Percentiles rank a stretch among this genome's conserved stretches.
Evolutionary conservation across 2,888 invertebrate genomes (phyloP).

Genomic region (Aporophyla nigra): DNA sequence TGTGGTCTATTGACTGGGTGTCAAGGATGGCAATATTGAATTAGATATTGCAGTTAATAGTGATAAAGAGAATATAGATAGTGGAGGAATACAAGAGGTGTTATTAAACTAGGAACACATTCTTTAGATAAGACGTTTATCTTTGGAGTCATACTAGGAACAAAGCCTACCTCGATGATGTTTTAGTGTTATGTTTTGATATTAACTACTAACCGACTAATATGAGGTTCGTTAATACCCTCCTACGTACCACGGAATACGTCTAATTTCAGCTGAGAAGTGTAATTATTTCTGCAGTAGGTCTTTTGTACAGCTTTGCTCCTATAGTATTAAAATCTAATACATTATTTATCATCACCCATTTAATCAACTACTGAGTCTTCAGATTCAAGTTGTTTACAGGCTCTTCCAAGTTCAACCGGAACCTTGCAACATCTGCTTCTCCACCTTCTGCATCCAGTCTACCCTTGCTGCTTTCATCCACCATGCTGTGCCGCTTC

Average conservation of each 20-base stretch:
- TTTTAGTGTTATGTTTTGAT: conserved; percentile 3
- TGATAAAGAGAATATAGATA: conserved; percentile 9
- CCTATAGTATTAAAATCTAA: not conserved
- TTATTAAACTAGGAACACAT: conserved; percentile 31
- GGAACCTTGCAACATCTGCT: not conserved
- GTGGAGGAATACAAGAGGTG: conserved; percentile 14
- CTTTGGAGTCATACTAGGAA: not conserved
- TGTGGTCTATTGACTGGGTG: conserved; percentile 33
- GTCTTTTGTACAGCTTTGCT: not conserved
- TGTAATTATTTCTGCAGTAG: conserved; percentile 18
- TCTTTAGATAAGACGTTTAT: conserved; percentile 4
- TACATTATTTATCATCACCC: not conserved
- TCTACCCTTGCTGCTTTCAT: conserved; percentile 5
- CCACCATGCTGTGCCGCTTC: not conserved
- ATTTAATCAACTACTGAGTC: not conserved
- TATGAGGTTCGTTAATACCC: not conserved
- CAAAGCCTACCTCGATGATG: not conserved
- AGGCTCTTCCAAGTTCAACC: conserved; percentile 7
- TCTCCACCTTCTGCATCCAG: conserved; percentile 18
- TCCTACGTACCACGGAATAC: not conserved
- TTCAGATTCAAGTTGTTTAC: conserved; percentile 30
- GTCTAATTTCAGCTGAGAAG: not conserved
- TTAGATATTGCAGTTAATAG: conserved; percentile 29
- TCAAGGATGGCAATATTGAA: conserved; percentile 27
- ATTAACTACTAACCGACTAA: not conserved